A percentile compares a stretch with the other conserved stretches of the same genome.
Evolutionary conservation across 1,140 invertebrate genomes (phyloP).

Genomic region (Eupeodes corollae): DNA sequence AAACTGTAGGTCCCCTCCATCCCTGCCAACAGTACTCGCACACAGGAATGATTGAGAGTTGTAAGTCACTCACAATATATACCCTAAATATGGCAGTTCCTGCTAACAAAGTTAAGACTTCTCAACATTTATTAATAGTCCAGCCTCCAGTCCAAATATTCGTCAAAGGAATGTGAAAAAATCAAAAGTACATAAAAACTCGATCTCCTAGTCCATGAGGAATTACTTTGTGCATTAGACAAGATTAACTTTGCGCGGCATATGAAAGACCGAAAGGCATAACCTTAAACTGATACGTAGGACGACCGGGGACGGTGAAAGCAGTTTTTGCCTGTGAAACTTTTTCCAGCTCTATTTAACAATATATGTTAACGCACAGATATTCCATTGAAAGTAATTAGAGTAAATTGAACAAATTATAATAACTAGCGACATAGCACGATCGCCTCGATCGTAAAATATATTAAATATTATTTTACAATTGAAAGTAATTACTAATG

Average conservation of each 20-base stretch:
- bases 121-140: conserved; percentile 37
- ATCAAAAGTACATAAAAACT: conserved; percentile 16
- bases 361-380: no score
- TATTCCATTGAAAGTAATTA: no score
- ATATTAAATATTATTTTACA: no score
- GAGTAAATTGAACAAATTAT: no score
- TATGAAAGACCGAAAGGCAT: conserved; percentile 10
- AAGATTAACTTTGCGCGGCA: background rate
- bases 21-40: conserved; percentile 3
- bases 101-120: conserved; percentile 35
- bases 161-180: conserved; percentile 31
- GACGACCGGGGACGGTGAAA: conserved; percentile 19
- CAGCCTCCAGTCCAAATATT: conserved; percentile 27
- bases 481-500: no score
- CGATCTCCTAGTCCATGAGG: background rate
- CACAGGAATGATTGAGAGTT: no score
- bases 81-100: conserved; percentile 9
- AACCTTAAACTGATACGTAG: conserved; percentile 6
- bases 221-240: conserved; percentile 1
- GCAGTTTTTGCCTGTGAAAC: conserved; percentile 35
- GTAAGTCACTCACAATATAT: conserved; percentile 5
- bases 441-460: no score
- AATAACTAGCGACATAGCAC: no score
- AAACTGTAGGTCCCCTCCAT: conserved; percentile 4
- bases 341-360: conserved; percentile 24